Evolutionary conservation across 2,797 vertebrate species (phyloP).

Genomic region (Amblyopsis hoosieri): DNA sequence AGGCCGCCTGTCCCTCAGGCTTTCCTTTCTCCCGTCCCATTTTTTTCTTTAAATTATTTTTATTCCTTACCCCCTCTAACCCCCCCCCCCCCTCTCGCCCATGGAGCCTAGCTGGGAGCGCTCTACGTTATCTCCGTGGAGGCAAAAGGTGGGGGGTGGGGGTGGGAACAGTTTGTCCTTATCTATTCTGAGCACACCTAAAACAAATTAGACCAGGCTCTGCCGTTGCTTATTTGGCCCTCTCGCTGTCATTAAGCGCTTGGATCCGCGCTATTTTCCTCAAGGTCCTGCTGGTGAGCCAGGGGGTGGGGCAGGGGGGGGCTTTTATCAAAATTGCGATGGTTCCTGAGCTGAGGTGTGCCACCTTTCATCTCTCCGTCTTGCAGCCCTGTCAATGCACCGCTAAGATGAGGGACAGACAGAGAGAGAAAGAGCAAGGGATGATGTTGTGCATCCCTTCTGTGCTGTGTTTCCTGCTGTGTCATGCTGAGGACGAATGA

Average conservation of each 20-base stretch:
- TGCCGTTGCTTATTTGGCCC: conserved; percentile 72
- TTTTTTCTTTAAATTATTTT: conserved; percentile 33
- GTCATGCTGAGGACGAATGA: no score
- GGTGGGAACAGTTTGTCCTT: conserved; percentile 77
- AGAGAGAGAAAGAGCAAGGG: conserved; percentile 11
- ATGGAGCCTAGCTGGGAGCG: conserved; percentile 78
- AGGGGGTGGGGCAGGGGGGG: conserved; percentile 31
- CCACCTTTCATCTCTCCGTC: conserved; percentile 66
- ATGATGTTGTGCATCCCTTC: no score
- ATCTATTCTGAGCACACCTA: conserved; percentile 86
- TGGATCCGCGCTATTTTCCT: conserved; percentile 72
- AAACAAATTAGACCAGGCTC: conserved; percentile 83
- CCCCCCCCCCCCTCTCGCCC: conserved; percentile 50
- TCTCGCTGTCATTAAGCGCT: conserved; percentile 75
- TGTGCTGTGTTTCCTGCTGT: no score
- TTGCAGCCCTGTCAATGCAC: conserved; percentile 59
- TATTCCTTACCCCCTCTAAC: conserved; percentile 5
- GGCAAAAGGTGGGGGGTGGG: conserved; percentile 76
- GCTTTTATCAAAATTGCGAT: conserved; percentile 74
- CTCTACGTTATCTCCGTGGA: conserved; percentile 80
- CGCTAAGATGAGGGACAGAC: conserved; percentile 49
- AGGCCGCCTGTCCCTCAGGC: conserved; percentile 73
- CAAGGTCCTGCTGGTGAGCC: conserved; percentile 63
- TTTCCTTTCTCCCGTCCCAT: conserved; percentile 41
- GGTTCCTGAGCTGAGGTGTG: conserved; percentile 62